Conservation (phyloP, 2,797 vertebrate species). For the Phoxinus dragarum region DNA sequence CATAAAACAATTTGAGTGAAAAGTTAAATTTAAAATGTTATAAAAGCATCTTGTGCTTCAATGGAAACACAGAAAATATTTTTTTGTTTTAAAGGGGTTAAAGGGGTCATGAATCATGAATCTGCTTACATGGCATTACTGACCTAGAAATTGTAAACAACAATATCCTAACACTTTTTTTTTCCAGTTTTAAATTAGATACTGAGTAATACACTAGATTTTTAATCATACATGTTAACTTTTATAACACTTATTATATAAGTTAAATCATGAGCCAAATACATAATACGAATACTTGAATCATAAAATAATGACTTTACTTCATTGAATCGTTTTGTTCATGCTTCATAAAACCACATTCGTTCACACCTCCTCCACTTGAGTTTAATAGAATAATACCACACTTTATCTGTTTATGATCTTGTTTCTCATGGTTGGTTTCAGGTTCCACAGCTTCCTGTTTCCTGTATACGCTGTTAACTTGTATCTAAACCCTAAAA, state of each 20-base stretch:
- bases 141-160: neutral
- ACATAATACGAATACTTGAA: neutral
- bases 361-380: slow-evolving; percentile 20
- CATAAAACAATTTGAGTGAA: neutral
- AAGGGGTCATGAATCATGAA: too few relatives aligned
- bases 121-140: neutral
- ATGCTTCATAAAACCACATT: neutral
- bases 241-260: neutral
- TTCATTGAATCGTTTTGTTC: neutral
- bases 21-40: too few relatives aligned
- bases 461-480: slow-evolving; percentile 48
- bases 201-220: neutral
- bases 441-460: slow-evolving; percentile 50
- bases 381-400: neutral
- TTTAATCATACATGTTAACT: neutral
- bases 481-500: slow-evolving; percentile 10
- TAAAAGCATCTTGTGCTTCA: too few relatives aligned
- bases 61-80: too few relatives aligned
- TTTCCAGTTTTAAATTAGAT: neutral
- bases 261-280: neutral
- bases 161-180: neutral
- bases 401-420: neutral
- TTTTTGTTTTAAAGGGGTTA: too few relatives aligned
- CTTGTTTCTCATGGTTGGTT: slow-evolving; percentile 40
- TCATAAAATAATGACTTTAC: neutral